Evolutionary conservation across 2,888 invertebrate genomes (phyloP).

Genomic region (Loripinus fragilis): DNA sequence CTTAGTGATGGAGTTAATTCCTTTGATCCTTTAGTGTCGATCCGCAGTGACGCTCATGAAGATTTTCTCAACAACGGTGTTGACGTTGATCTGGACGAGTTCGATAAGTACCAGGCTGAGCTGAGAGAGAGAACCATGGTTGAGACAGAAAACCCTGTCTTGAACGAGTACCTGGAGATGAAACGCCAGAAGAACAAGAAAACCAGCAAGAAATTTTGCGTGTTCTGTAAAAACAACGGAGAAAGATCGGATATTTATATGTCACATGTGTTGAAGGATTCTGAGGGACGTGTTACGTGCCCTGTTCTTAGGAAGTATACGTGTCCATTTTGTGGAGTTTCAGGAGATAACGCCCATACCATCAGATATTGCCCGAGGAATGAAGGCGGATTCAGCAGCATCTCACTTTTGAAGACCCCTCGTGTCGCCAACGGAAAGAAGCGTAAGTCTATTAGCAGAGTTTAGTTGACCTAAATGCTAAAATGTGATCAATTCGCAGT

Average conservation of each 20-base stretch:
- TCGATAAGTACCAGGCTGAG: slow-evolving; percentile 61
- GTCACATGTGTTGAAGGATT: slow-evolving; percentile 88
- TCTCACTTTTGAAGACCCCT: slow-evolving; percentile 30
- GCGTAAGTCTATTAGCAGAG: slow-evolving; percentile 2
- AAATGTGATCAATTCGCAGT: too few relatives aligned
- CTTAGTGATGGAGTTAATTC: neutral
- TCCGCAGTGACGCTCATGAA: slow-evolving; percentile 35
- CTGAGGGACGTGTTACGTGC: slow-evolving; percentile 87
- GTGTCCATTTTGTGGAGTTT: slow-evolving; percentile 89
- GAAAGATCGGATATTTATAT: slow-evolving; percentile 87
- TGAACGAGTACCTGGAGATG: slow-evolving; percentile 57
- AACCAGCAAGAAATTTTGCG: slow-evolving; percentile 84
- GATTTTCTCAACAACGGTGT: slow-evolving; percentile 65
- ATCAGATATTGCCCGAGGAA: slow-evolving; percentile 88
- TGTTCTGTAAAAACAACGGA: slow-evolving; percentile 92
- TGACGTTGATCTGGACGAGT: slow-evolving; percentile 64
- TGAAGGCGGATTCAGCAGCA: slow-evolving; percentile 31
- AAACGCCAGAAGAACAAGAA: slow-evolving; percentile 56
- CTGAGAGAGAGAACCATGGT: slow-evolving; percentile 49
- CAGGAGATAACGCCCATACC: slow-evolving; percentile 90
- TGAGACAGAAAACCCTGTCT: slow-evolving; percentile 43
- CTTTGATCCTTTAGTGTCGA: slow-evolving; percentile 16
- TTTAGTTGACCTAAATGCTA: too few relatives aligned
- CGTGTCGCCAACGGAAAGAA: slow-evolving; percentile 41
- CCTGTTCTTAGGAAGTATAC: slow-evolving; percentile 89